Evolutionary conservation across 2,888 invertebrate genomes (phyloP).

Genomic region (Temnothorax unifasciatus): DNA sequence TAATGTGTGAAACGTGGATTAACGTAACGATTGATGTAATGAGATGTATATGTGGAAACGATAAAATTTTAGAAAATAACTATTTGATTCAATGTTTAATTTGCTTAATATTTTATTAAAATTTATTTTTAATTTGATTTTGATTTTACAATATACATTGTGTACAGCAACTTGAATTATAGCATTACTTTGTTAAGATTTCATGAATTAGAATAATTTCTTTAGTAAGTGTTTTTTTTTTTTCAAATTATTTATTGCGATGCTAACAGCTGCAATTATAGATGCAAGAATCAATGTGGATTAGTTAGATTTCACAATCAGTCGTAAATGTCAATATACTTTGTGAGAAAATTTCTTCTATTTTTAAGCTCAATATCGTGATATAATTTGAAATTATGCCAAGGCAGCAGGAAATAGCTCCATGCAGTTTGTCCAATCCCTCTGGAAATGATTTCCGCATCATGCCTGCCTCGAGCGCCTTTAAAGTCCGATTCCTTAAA

Average conservation of each 20-base stretch:
- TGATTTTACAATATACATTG: not conserved
- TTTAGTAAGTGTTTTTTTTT: slow-evolving; percentile 5
- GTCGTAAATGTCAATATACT: not conserved
- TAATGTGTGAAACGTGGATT: not conserved
- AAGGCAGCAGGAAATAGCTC: slow-evolving; percentile 79
- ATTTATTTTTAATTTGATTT: not conserved
- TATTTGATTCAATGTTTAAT: not conserved
- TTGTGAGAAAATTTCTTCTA: slow-evolving; percentile 5
- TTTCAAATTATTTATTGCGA: slow-evolving; percentile 14
- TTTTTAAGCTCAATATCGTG: not conserved
- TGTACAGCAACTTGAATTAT: not conserved
- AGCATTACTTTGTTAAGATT: not conserved
- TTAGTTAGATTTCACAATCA: not conserved
- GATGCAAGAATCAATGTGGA: not conserved
- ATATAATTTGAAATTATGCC: slow-evolving; percentile 28
- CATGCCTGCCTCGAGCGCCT: slow-evolving; percentile 81
- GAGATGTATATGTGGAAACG: no score
- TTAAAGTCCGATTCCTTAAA: slow-evolving; percentile 74
- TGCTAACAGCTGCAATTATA: slow-evolving; percentile 50
- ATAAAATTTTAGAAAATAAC: not conserved
- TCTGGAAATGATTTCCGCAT: slow-evolving; percentile 79
- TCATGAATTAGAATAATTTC: not conserved
- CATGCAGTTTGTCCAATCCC: slow-evolving; percentile 77
- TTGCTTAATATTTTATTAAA: slow-evolving; percentile 10
- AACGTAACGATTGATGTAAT: not conserved